Evolutionary conservation across 2,797 vertebrate genomes (phyloP).

Genomic region (Myripristis jacobus): DNA sequence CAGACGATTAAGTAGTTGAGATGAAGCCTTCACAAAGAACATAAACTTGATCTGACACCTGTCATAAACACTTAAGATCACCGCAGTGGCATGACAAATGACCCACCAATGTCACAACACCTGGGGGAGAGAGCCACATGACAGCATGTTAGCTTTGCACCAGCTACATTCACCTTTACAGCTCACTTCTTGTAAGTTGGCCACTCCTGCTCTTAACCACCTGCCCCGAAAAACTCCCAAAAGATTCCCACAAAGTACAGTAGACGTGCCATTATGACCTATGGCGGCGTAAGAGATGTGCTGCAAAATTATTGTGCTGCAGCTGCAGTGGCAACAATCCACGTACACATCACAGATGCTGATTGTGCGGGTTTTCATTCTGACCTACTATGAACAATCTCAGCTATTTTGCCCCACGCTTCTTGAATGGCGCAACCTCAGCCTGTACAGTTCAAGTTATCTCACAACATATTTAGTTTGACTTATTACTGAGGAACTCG

Average conservation of each 20-base stretch:
- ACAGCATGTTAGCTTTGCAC: constrained; percentile 52
- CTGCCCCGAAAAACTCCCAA: constrained; percentile 9
- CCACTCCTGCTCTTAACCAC: neutral
- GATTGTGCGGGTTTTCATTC: neutral
- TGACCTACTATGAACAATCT: neutral
- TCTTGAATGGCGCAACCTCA: constrained; percentile 6
- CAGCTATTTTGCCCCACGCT: neutral
- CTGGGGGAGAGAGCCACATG: constrained; percentile 50
- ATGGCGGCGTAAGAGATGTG: neutral
- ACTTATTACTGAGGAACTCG: constrained; percentile 19
- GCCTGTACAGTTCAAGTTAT: constrained; percentile 6
- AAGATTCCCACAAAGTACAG: neutral
- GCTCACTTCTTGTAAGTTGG: constrained; percentile 9
- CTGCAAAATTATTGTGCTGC: neutral
- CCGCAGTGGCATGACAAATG: constrained; percentile 68
- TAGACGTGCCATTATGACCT: neutral
- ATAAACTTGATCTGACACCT: constrained; percentile 80
- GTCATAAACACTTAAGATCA: constrained; percentile 78
- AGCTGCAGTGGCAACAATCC: neutral
- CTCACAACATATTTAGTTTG: constrained; percentile 23
- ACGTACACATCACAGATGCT: constrained; percentile 9
- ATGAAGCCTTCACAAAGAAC: constrained; percentile 73
- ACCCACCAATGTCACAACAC: constrained; percentile 68
- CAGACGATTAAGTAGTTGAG: constrained; percentile 70
- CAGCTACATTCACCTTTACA: constrained; percentile 55